Evolutionary conservation across 2,888 invertebrate genomes (phyloP).

Genomic region (Platynereis dumerilii): DNA sequence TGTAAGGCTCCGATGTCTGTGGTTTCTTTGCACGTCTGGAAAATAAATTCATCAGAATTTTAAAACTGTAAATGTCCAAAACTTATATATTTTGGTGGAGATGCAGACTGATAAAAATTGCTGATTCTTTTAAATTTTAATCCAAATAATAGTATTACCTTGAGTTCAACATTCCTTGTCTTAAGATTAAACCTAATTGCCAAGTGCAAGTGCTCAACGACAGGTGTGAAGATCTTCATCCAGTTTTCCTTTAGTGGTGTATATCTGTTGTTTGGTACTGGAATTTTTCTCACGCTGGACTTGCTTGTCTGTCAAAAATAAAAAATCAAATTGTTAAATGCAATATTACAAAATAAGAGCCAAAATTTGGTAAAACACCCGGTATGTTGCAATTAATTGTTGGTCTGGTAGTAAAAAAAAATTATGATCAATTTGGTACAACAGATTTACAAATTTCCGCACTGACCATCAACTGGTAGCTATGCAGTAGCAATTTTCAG

Average conservation of each 20-base stretch:
- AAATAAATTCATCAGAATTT: slow-evolving; percentile 26
- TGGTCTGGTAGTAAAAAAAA: too few relatives aligned
- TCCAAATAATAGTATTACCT: slow-evolving; percentile 58
- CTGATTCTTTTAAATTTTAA: background rate
- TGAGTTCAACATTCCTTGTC: slow-evolving; percentile 87
- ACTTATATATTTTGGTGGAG: too few relatives aligned
- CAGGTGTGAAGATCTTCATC: slow-evolving; percentile 94
- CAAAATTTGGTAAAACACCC: too few relatives aligned
- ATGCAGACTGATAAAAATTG: too few relatives aligned
- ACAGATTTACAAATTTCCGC: too few relatives aligned
- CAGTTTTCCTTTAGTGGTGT: slow-evolving; percentile 95
- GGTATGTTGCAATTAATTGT: too few relatives aligned
- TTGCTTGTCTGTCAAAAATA: slow-evolving; percentile 42
- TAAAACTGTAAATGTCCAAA: slow-evolving; percentile 11
- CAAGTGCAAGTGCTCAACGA: slow-evolving; percentile 92
- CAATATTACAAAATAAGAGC: too few relatives aligned
- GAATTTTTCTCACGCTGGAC: slow-evolving; percentile 65
- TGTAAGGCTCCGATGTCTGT: slow-evolving; percentile 89
- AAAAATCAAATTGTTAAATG: too few relatives aligned
- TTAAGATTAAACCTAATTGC: slow-evolving; percentile 94
- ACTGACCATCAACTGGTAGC: too few relatives aligned
- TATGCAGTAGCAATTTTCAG: too few relatives aligned
- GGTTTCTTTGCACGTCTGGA: slow-evolving; percentile 70
- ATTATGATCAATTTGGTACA: too few relatives aligned
- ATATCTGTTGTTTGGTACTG: slow-evolving; percentile 93